phyloP scores from a whole-genome alignment of 2,888 invertebrate species.

The Tuta absoluta region DNA sequence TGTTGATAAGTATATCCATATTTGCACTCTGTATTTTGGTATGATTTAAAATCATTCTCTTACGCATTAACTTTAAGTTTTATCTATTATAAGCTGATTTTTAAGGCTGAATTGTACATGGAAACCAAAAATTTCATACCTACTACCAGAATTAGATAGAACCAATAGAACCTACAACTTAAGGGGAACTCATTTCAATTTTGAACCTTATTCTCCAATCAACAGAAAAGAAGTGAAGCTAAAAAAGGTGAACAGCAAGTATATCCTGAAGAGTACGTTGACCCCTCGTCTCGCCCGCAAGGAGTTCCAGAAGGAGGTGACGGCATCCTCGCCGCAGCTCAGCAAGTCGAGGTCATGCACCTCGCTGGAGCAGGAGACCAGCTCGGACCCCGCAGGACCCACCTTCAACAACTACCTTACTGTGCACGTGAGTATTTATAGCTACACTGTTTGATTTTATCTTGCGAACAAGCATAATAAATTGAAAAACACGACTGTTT shows the following conservation, averaged over 20 bases:
- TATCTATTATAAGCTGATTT: too few relatives aligned
- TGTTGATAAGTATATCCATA: neutral
- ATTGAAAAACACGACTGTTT: too few relatives aligned
- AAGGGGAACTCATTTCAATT: too few relatives aligned
- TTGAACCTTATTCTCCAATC: neutral
- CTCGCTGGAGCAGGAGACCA: constrained; percentile 83
- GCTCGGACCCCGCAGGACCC: constrained; percentile 77
- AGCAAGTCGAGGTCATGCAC: constrained; percentile 88
- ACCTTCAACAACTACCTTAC: constrained; percentile 87
- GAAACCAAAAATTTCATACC: too few relatives aligned
- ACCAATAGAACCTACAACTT: too few relatives aligned
- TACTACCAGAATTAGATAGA: too few relatives aligned
- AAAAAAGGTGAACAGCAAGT: constrained; percentile 89
- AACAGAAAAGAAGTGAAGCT: constrained; percentile 85
- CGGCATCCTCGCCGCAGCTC: constrained; percentile 79
- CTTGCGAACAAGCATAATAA: too few relatives aligned
- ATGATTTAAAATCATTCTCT: neutral
- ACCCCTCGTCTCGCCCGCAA: constrained; percentile 89
- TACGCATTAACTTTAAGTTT: neutral
- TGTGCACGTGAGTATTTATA: constrained; percentile 83
- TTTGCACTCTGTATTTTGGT: neutral
- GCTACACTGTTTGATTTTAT: too few relatives aligned
- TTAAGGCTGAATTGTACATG: too few relatives aligned
- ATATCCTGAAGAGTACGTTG: constrained; percentile 90
- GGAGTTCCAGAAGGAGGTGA: constrained; percentile 84